A percentile compares a stretch with the other conserved stretches of the same genome.
Conservation (phyloP, 2,888 invertebrate species). For the Erannis defoliaria region DNA sequence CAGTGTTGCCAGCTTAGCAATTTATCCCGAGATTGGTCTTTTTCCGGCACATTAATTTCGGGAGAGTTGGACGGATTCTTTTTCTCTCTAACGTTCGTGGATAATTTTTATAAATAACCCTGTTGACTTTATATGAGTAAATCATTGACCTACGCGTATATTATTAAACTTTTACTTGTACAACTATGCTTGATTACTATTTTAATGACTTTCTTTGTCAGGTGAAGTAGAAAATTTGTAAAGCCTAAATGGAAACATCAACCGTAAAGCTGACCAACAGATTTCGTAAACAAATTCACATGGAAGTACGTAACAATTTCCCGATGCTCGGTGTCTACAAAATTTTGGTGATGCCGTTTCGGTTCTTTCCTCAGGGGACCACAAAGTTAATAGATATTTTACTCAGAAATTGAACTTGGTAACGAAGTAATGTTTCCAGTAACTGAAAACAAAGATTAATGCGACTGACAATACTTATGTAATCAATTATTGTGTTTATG, state of each 20-base stretch:
- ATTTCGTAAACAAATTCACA: neutral
- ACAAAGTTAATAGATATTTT: neutral
- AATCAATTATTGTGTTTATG: too few relatives aligned
- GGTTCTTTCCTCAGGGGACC: neutral
- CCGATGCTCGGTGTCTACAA: neutral
- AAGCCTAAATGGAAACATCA: too few relatives aligned
- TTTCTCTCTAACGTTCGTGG: neutral
- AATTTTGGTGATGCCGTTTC: neutral
- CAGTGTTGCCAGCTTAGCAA: constrained; percentile 21
- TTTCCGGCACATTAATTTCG: constrained; percentile 8
- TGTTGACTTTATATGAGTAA: too few relatives aligned
- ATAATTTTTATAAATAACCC: neutral
- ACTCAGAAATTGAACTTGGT: neutral
- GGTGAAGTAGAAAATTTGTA: too few relatives aligned
- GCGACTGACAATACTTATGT: neutral
- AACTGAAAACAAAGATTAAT: neutral
- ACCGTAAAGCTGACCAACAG: neutral
- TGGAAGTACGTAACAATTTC: neutral
- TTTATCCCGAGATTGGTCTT: constrained; percentile 7
- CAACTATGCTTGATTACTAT: too few relatives aligned
- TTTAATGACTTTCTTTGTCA: too few relatives aligned
- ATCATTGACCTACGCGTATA: too few relatives aligned
- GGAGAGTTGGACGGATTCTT: neutral
- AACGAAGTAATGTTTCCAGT: neutral
- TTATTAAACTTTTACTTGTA: too few relatives aligned